Conservation (phyloP, 2,888 invertebrate genomes). For the Thalpophila matura region DNA sequence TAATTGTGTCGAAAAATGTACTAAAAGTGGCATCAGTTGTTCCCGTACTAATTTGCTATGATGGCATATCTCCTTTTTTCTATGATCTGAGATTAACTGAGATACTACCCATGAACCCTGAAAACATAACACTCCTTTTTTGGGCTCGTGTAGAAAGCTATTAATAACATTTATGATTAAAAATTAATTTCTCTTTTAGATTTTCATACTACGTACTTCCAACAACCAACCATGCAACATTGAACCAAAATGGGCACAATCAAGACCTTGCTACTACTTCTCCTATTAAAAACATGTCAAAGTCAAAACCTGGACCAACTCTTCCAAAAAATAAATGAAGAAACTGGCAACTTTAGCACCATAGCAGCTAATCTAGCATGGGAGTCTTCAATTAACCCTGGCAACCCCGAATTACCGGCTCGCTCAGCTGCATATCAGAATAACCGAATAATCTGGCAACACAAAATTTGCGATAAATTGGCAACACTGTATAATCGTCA, state of each 20-base stretch:
- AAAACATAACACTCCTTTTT: no score
- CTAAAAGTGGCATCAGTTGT: no score
- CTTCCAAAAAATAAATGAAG: slow-evolving; percentile 78
- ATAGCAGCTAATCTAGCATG: slow-evolving; percentile 82
- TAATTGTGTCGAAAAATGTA: no score
- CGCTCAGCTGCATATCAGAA: slow-evolving; percentile 73
- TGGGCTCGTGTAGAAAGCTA: no score
- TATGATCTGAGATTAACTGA: no score
- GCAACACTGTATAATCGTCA: slow-evolving; percentile 66
- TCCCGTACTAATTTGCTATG: no score
- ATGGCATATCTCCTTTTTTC: no score
- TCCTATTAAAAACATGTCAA: slow-evolving; percentile 47
- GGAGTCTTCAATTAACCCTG: slow-evolving; percentile 78
- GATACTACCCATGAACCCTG: no score
- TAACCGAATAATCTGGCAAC: slow-evolving; percentile 77
- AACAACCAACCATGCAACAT: slow-evolving; percentile 10
- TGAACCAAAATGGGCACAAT: slow-evolving; percentile 45
- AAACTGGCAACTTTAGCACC: slow-evolving; percentile 74
- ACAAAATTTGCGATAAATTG: slow-evolving; percentile 72
- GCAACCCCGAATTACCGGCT: slow-evolving; percentile 66
- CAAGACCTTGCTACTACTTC: slow-evolving; percentile 23
- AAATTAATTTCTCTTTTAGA: slow-evolving; percentile 35
- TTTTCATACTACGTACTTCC: background rate
- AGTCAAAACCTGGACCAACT: slow-evolving; percentile 66
- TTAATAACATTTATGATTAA: no score